phyloP scores from a whole-genome alignment of 1,140 invertebrate species.

The Triops longicaudatus region DNA sequence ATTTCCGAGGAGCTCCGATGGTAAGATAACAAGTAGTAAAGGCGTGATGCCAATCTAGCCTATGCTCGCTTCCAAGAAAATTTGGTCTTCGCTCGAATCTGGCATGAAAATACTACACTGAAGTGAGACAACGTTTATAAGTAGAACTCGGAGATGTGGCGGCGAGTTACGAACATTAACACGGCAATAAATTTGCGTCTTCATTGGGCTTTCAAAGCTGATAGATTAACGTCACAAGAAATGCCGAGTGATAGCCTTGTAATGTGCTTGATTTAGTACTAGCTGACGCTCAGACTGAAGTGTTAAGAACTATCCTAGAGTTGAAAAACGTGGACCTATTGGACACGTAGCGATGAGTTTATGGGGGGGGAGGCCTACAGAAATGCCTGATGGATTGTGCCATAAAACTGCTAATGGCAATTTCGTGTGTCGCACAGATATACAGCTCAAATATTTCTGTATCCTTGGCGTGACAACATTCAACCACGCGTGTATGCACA shows the following conservation, averaged over 20 bases:
- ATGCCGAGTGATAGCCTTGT: background rate
- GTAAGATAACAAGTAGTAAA: background rate
- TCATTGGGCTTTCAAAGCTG: background rate
- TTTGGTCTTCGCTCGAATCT: no score
- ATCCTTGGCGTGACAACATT: background rate
- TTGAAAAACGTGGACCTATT: background rate
- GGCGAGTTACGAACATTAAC: background rate
- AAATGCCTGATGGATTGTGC: background rate
- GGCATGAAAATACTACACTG: no score
- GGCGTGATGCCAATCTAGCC: background rate
- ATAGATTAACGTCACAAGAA: background rate
- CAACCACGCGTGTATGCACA: background rate
- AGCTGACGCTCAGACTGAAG: background rate
- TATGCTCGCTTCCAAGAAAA: background rate
- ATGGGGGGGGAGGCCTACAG: background rate
- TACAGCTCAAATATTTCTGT: background rate
- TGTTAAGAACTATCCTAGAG: background rate
- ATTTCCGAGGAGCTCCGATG: background rate
- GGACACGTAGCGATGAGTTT: background rate
- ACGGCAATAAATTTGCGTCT: background rate
- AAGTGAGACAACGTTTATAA: background rate
- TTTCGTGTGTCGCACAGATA: background rate
- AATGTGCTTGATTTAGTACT: background rate
- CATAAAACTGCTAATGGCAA: constrained; percentile 8
- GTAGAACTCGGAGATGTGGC: background rate